A percentile compares a stretch with the other conserved stretches of the same genome.
Evolutionary conservation across 2,888 invertebrate genomes (phyloP).

Genomic region (Metellina segmentata): DNA sequence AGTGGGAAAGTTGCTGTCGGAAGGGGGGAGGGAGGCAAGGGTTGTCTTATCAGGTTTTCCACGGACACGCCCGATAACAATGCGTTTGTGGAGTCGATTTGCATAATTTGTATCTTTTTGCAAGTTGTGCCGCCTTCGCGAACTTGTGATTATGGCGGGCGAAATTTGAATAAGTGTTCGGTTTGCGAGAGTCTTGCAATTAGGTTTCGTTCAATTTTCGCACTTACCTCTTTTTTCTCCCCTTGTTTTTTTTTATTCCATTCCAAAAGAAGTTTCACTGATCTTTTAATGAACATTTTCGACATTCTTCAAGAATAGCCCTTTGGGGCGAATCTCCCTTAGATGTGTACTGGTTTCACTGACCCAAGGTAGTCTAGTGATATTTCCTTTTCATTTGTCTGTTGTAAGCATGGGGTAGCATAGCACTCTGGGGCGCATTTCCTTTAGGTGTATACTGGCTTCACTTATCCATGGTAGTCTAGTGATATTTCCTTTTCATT

Average conservation of each 20-base stretch:
- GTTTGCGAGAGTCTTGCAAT: not conserved
- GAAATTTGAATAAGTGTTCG: conserved; percentile 41
- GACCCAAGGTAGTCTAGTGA: too few species aligned
- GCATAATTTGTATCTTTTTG: conserved; percentile 35
- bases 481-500: too few species aligned
- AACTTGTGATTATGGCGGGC: not conserved
- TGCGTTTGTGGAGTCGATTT: conserved; percentile 21
- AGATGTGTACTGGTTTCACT: too few species aligned
- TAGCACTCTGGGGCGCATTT: too few species aligned
- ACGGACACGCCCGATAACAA: conserved; percentile 35
- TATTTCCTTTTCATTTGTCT: too few species aligned
- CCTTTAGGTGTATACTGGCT: too few species aligned
- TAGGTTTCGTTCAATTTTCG: not conserved
- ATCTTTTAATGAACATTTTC: not conserved
- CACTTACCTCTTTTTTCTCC: not conserved
- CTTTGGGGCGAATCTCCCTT: too few species aligned
- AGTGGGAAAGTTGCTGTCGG: conserved; percentile 10
- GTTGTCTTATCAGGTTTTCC: not conserved
- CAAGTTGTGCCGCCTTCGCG: not conserved
- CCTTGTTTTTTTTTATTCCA: not conserved
- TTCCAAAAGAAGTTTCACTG: not conserved
- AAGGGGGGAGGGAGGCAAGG: not conserved
- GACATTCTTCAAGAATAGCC: too few species aligned
- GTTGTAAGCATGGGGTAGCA: too few species aligned
- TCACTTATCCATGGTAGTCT: too few species aligned